Evolutionary conservation across 35 echinoderm and acorn worm species (phyloP), one percentile per base, ranked within the genome.

Genomic region (Apostichopus parvimensis): DNA sequence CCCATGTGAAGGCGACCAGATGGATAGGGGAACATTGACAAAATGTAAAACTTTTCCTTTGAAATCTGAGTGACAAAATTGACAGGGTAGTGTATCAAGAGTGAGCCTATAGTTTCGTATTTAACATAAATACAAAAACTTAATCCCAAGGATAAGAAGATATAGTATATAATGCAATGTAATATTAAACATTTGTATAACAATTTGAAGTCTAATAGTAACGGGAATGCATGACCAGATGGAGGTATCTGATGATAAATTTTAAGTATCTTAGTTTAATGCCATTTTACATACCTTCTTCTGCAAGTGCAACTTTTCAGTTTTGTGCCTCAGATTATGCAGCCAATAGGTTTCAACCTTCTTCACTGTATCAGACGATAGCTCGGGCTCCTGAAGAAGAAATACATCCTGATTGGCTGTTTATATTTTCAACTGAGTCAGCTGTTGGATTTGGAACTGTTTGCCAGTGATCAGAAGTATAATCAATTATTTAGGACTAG

Each of bases 11-110:
- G 92, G 28, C 86, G 94, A 0, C 97, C 97, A 8, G 97, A 99
- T 55, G 97, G 97, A 81, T 99, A 99, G 0, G 97, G 97, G 58
- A 99, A 99, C 95, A 99, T 99, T 6, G 95, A 94, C 15, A 99
- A 78, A 57, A 96, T 95, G 92, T 99, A 99, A 77, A 90, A 96
- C 85, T 99, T 99, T 10, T 90, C 75, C 88, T 87, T 93, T 4
- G 93, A 60, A 65, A 90, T 93, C 97, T 99, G 60, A 83, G 4
- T 61, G 58, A 61, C 12, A 61, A 9, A 61, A 61, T 45, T 45
- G 34, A 45, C 1, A 45, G 3, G 34, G 34, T 45, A 45, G 34
- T 45, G 34, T 4, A 45, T 45, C 34, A 45, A 45, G 34, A 45
- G 34, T 45, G 34, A 45, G 34, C 34, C 34, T 45, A 45, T 45